A percentile compares a stretch with the other conserved stretches of the same genome.
Evolutionary conservation across 1,140 invertebrate species (phyloP).

Genomic region (Ips nitidus): DNA sequence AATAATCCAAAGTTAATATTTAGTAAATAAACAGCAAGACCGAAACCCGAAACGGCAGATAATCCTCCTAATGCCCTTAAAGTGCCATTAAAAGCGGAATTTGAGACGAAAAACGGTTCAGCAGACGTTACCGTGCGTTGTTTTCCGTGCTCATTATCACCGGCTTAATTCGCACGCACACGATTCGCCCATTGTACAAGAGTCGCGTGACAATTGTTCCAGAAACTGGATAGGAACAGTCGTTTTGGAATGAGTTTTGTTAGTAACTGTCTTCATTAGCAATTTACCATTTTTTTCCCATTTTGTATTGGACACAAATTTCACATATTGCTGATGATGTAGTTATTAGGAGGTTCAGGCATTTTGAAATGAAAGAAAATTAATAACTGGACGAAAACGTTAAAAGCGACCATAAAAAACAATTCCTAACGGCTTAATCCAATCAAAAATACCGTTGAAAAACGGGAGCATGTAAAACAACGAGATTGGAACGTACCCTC

Average conservation of each 20-base stretch:
- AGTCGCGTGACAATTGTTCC: conserved; percentile 11
- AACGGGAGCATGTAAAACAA: conserved; percentile 30
- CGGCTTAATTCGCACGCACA: conserved; percentile 26
- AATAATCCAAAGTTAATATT: conserved; percentile 35
- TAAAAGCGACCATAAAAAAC: conserved; percentile 15
- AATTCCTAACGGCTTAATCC: conserved; percentile 33
- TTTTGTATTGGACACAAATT: no score
- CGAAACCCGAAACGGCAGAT: conserved; percentile 32
- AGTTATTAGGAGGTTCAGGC: no score
- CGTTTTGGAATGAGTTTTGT: not conserved
- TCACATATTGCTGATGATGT: no score
- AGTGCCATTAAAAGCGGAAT: conserved; percentile 29
- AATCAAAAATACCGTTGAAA: conserved; percentile 37
- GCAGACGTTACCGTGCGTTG: conserved; percentile 30
- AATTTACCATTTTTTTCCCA: no score
- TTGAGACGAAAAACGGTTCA: conserved; percentile 22
- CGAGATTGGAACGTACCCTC: conserved; percentile 35
- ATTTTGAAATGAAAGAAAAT: conserved; percentile 6
- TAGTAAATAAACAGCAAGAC: conserved; percentile 32
- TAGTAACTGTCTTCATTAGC: not conserved
- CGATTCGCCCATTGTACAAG: conserved; percentile 11
- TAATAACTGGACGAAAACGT: conserved; percentile 4
- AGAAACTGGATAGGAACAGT: not conserved
- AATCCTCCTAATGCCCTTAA: conserved; percentile 28
- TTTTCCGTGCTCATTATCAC: conserved; percentile 25